A percentile compares a stretch with the other conserved stretches of the same genome.
Conservation (phyloP, 2,888 invertebrate species). For the Carpatolechia fugitivella region DNA sequence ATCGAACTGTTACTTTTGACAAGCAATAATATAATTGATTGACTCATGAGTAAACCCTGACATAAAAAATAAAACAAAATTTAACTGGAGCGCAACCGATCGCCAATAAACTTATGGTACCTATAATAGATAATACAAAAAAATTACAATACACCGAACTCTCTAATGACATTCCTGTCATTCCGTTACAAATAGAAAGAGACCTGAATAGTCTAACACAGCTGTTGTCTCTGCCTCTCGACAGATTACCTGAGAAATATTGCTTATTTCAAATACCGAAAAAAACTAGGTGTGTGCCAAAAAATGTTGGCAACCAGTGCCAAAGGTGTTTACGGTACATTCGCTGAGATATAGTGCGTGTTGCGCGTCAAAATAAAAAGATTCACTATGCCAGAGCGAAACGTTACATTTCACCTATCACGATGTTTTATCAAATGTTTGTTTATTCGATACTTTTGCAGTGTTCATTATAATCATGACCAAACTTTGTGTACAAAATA, state of each 20-base stretch:
- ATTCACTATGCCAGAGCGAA: constrained; percentile 6
- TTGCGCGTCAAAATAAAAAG: constrained; percentile 28
- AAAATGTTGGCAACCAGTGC: constrained; percentile 38
- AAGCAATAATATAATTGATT: no score
- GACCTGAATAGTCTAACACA: constrained; percentile 25
- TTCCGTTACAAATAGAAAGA: constrained; percentile 34
- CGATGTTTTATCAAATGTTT: no score
- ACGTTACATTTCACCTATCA: neutral
- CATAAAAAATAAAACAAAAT: no score
- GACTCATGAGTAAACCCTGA: no score
- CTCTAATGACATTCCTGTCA: constrained; percentile 39
- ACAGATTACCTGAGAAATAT: constrained; percentile 59
- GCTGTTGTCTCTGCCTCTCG: constrained; percentile 38
- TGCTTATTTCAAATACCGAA: constrained; percentile 35
- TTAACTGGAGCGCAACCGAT: no score
- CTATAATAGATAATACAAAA: constrained; percentile 14
- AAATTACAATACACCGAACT: constrained; percentile 23
- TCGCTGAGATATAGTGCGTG: constrained; percentile 34
- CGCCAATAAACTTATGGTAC: no score
- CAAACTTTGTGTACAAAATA: no score
- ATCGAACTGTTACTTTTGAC: no score
- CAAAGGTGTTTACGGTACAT: constrained; percentile 44
- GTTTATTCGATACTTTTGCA: no score
- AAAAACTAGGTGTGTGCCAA: constrained; percentile 39
- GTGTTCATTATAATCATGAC: no score